Evolutionary conservation across 2,888 invertebrate species (phyloP).

Genomic region (Norana najaformis): DNA sequence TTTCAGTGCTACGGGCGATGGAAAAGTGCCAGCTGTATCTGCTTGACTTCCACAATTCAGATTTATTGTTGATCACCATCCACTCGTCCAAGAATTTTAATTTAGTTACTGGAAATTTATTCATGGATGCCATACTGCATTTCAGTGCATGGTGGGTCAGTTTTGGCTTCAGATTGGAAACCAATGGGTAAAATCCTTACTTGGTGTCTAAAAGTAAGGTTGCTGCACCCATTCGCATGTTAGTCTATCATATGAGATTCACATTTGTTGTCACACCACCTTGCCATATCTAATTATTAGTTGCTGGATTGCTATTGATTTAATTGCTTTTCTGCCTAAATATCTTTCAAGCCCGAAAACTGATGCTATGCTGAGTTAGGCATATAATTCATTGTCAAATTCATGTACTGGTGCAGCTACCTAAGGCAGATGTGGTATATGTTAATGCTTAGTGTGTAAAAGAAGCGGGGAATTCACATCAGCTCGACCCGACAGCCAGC

Average conservation of each 20-base stretch:
- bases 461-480: neutral
- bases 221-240: neutral
- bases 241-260: neutral
- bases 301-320: too few relatives aligned
- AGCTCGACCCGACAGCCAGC: neutral
- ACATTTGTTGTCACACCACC: too few relatives aligned
- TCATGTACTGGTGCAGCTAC: neutral
- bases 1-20: too few relatives aligned
- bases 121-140: too few relatives aligned
- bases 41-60: too few relatives aligned
- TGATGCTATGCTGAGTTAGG: neutral
- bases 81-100: too few relatives aligned
- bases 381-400: neutral
- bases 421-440: neutral
- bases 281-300: neutral
- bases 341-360: neutral
- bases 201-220: neutral
- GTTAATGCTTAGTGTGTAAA: conserved; percentile 16
- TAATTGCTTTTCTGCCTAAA: too few relatives aligned
- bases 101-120: too few relatives aligned
- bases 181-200: neutral
- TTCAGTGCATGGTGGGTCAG: too few relatives aligned
- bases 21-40: too few relatives aligned
- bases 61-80: too few relatives aligned
- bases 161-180: neutral